phyloP scores from a whole-genome alignment of 2,797 vertebrate species.

The Ceryle rudis region DNA sequence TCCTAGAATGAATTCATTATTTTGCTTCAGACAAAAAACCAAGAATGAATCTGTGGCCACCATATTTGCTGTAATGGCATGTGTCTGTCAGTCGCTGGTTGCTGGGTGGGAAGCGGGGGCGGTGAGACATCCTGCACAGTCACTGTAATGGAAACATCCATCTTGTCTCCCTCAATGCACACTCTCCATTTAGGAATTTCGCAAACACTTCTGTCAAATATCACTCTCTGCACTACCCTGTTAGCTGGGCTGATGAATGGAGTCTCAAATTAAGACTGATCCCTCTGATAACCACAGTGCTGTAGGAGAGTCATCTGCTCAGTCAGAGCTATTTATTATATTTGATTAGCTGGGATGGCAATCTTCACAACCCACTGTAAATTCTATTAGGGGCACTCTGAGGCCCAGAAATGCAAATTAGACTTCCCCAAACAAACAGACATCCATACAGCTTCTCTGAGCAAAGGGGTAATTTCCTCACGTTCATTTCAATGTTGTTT shows the following conservation, averaged over 20 bases:
- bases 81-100: background rate
- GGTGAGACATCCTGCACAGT: background rate
- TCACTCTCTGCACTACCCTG: constrained; percentile 52
- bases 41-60: background rate
- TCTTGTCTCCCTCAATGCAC: constrained; percentile 57
- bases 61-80: background rate
- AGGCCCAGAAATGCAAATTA: constrained; percentile 68
- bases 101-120: background rate
- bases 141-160: constrained; percentile 52
- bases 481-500: background rate
- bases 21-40: constrained; percentile 3
- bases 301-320: constrained; percentile 70
- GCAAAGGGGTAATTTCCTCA: constrained; percentile 22
- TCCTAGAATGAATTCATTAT: background rate
- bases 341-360: constrained; percentile 74
- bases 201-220: constrained; percentile 71
- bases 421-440: constrained; percentile 26
- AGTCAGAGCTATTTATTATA: constrained; percentile 76
- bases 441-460: background rate
- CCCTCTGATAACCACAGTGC: constrained; percentile 71
- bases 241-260: constrained; percentile 74
- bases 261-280: constrained; percentile 75
- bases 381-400: constrained; percentile 66
- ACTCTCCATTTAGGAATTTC: constrained; percentile 67
- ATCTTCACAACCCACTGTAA: constrained; percentile 69